Evolutionary conservation across 2,797 vertebrate genomes (phyloP).

Genomic region (Triplophysa yarkandensis): DNA sequence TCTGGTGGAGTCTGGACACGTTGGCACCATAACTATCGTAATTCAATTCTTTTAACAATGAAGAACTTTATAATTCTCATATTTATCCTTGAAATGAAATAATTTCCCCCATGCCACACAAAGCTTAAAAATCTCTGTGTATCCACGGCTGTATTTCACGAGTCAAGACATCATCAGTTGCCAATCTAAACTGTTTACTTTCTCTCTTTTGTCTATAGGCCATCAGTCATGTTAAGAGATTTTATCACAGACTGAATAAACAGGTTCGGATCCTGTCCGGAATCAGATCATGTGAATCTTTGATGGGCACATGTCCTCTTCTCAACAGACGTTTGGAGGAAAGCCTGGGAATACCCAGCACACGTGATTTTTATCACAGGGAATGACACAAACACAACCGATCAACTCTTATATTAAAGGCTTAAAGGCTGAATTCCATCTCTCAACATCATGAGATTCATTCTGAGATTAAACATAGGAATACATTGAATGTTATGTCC

Average conservation of each 20-base stretch:
- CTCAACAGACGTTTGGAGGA: background rate
- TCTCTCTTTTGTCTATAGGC: conserved; percentile 64
- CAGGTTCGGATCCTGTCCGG: conserved; percentile 60
- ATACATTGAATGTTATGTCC: no score
- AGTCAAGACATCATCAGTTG: conserved; percentile 35
- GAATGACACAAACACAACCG: no score
- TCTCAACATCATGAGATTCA: no score
- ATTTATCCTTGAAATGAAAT: background rate
- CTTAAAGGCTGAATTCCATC: no score
- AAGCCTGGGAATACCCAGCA: background rate
- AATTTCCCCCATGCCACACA: background rate
- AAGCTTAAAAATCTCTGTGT: no score
- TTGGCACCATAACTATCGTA: background rate
- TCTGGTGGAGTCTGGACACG: background rate
- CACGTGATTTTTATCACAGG: no score
- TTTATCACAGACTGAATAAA: conserved; percentile 66
- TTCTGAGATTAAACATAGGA: no score
- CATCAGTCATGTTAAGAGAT: conserved; percentile 55
- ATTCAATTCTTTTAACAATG: background rate
- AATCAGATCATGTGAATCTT: conserved; percentile 58
- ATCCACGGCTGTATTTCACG: background rate
- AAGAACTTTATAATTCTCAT: background rate
- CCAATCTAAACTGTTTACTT: conserved; percentile 74
- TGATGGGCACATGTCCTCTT: conserved; percentile 7
- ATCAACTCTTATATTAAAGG: no score